Evolutionary conservation across 2,888 invertebrate species (phyloP), one percentile per base, ranked within the genome.

Genomic region (Baccha elongata): DNA sequence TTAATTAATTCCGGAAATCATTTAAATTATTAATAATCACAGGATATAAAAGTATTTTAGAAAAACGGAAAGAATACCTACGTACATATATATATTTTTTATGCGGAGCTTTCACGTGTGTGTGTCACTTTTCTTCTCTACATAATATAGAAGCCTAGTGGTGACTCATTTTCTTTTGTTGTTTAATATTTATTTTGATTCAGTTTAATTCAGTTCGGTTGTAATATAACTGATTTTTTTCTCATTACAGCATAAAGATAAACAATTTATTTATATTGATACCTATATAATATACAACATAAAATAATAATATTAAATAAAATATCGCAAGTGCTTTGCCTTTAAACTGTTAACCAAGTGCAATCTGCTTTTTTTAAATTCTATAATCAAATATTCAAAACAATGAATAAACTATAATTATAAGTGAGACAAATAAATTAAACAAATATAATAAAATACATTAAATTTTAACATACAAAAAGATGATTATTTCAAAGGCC

Each of bases 401-500:
- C 23, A 32, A 72, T 69, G 69, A 55, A 15, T 64, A 53, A 69
- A 64, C 69, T 64, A 69, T 76, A 62, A 55, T 44, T 15, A 62
- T 42, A 48, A 23, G 42, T 50, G 2, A 42, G 10, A 5, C 1
- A 55, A 44, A 55, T 6, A 35, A 29, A 46, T 32, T 48, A 29
- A 60, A 29, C 17, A 62, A 46, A 64, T 19, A 15, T 32, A 32
- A 23, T 23, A 23, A 37, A 15, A n/a, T n/a, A n/a, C n/a, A n/a
- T n/a, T n/a, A n/a, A n/a, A 53, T 48, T 68, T 53, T n/a, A 23
- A n/a, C 15, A 53, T 3, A 60, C 19, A 32, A 60, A 23, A 88
- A 87, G 85, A 90, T 90, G 89, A 93, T 92, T 91, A 96, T 96
- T 95, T 96, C 96, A 92, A 96, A 96, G 93, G 95, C 95, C 90